phyloP scores from a whole-genome alignment of 2,888 invertebrate genomes.

The Anaspis maculata region DNA sequence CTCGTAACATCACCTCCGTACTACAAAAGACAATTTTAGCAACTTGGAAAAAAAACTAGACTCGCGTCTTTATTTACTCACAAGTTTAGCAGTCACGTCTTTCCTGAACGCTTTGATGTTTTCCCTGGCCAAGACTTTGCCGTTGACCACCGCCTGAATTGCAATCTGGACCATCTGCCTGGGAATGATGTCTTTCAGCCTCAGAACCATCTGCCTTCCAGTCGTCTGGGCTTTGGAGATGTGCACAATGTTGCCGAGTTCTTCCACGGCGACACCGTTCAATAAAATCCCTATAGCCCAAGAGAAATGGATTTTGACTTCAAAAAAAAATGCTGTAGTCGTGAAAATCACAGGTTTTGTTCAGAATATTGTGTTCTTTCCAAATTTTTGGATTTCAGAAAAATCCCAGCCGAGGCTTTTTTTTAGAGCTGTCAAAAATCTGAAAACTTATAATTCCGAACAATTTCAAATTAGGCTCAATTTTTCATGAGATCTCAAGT shows the following conservation, averaged over 20 bases:
- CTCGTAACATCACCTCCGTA: slow-evolving; percentile 90
- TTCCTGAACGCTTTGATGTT: slow-evolving; percentile 80
- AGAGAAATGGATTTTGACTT: no score
- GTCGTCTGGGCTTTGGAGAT: slow-evolving; percentile 53
- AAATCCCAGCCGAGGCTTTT: no score
- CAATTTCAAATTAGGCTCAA: no score
- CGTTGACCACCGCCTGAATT: slow-evolving; percentile 75
- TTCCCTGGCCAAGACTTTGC: slow-evolving; percentile 76
- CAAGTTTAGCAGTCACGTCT: slow-evolving; percentile 90
- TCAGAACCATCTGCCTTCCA: slow-evolving; percentile 62
- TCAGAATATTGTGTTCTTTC: no score
- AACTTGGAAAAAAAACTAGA: slow-evolving; percentile 1
- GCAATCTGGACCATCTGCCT: slow-evolving; percentile 81
- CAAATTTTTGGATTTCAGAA: no score
- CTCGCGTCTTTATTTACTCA: slow-evolving; percentile 51
- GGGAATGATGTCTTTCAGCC: slow-evolving; percentile 78
- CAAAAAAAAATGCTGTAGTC: no score
- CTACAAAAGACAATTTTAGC: slow-evolving; percentile 45
- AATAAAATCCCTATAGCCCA: slow-evolving; percentile 69
- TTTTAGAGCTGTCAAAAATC: no score
- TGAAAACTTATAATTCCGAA: no score
- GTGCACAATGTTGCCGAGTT: slow-evolving; percentile 77
- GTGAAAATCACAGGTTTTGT: no score
- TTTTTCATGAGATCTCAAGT: no score
- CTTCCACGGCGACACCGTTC: slow-evolving; percentile 75